Conservation (phyloP, 1,140 invertebrate genomes). For the Lineus longissimus region DNA sequence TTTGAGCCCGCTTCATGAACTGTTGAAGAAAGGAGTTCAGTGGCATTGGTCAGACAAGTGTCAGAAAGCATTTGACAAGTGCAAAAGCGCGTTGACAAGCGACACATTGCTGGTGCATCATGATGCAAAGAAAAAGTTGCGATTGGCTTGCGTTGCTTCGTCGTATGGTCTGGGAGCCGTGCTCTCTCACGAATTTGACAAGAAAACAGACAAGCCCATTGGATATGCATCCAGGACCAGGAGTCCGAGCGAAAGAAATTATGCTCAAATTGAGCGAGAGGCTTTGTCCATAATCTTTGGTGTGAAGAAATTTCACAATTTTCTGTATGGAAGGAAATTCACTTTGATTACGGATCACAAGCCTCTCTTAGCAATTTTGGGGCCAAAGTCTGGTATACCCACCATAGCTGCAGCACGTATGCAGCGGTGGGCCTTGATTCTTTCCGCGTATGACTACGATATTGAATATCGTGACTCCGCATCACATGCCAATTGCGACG, state of each 20-base stretch:
- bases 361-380: slow-evolving; percentile 28
- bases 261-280: slow-evolving; percentile 59
- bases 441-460: neutral
- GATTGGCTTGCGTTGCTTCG: slow-evolving; percentile 17
- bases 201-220: neutral
- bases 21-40: too few relatives aligned
- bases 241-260: slow-evolving; percentile 50
- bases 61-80: too few relatives aligned
- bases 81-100: too few relatives aligned
- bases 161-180: neutral
- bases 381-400: neutral
- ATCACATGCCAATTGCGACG: neutral
- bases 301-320: slow-evolving; percentile 58
- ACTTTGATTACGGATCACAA: slow-evolving; percentile 45
- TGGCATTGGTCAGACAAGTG: too few relatives aligned
- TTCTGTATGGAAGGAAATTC: slow-evolving; percentile 51
- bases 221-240: neutral
- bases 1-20: too few relatives aligned
- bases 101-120: slow-evolving; percentile 1
- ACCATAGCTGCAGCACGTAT: neutral
- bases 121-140: neutral
- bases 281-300: slow-evolving; percentile 57
- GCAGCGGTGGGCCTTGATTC: neutral
- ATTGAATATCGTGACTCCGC: neutral
- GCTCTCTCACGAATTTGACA: neutral